Base-by-base conservation (phyloP, 2,888 invertebrate genomes). In the Andrena bicolor region DNA sequence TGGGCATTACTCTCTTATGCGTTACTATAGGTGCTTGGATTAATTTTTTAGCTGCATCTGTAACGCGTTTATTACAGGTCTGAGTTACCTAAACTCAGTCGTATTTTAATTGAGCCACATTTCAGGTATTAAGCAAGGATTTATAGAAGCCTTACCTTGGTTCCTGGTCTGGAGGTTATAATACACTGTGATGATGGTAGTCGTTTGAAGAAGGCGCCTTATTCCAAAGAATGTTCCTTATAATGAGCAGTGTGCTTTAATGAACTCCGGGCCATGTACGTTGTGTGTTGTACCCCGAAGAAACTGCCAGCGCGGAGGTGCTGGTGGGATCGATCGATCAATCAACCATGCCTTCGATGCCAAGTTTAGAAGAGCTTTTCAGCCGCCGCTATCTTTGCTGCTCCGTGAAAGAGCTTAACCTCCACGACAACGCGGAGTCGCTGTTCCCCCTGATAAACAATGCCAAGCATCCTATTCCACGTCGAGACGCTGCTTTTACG, bases 361-460 rank as follows among this genome's bases (percentile, higher is more conserved):
- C 70, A 56, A 68, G 74, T 71, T 72, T 65, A 78, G 64, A 73
- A 80, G 80, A 56, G 82, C 73, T 80, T 87, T 16, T 86, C 76
- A 79, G 56, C 58, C 77, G 69, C 56, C 56, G 64, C 76, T 72
- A 70, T 78, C 85, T 79, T 79, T 28, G 72, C 61, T 77, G 30
- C 77, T 79, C 65, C 77, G 75, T 70, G 65, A 82, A 72, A 58
- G 58, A 77, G 80, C 72, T 80, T 72, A 82, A 72, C 53, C 65
- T 64, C 61, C 61, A 69, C 76, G 74, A 58, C 72, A 70, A 79
- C 80, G 73, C 66, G 64, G 74, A 76, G 69, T 79, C 71, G 74
- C 73, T 77, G 68, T 76, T 72, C 76, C 70, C 76, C 53, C 74
- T 76, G 86, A 87, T 89, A 89, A 89, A 88, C 89, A 89, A 88